A percentile compares a stretch with the other conserved stretches of the same genome.
phyloP scores from a whole-genome alignment of 2,888 invertebrate species.

The Elmis aenea region DNA sequence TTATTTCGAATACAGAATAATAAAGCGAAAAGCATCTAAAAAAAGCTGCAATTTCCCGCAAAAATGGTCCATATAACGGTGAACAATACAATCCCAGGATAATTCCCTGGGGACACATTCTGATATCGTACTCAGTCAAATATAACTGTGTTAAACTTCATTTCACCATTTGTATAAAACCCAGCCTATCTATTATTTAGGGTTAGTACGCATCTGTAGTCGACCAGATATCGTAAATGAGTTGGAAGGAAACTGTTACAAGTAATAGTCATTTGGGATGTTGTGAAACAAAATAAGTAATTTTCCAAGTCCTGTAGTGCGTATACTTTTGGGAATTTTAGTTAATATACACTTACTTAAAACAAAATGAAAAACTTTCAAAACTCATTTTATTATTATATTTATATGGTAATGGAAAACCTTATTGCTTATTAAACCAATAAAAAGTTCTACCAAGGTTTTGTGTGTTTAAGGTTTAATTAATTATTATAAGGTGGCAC shows the following conservation, averaged over 20 bases:
- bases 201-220: conserved; percentile 17
- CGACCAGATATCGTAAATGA: conserved; percentile 7
- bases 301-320: conserved; percentile 22
- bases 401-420: too few relatives aligned
- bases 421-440: too few relatives aligned
- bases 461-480: too few relatives aligned
- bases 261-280: conserved; percentile 5
- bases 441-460: too few relatives aligned
- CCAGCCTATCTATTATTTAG: conserved; percentile 28
- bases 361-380: too few relatives aligned
- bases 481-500: too few relatives aligned
- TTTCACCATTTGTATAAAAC: conserved; percentile 31
- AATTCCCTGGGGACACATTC: conserved; percentile 22
- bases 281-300: conserved; percentile 23
- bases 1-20: conserved; percentile 10
- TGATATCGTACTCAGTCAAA: conserved; percentile 30
- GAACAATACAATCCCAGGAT: conserved; percentile 16
- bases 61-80: conserved; percentile 13
- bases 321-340: conserved; percentile 13
- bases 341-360: conserved; percentile 19
- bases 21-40: not conserved
- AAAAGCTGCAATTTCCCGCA: not conserved
- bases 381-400: too few relatives aligned
- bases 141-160: conserved; percentile 30
- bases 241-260: not conserved